Base-by-base conservation (phyloP, 2,888 invertebrate species). In the Platycnemis pennipes region DNA sequence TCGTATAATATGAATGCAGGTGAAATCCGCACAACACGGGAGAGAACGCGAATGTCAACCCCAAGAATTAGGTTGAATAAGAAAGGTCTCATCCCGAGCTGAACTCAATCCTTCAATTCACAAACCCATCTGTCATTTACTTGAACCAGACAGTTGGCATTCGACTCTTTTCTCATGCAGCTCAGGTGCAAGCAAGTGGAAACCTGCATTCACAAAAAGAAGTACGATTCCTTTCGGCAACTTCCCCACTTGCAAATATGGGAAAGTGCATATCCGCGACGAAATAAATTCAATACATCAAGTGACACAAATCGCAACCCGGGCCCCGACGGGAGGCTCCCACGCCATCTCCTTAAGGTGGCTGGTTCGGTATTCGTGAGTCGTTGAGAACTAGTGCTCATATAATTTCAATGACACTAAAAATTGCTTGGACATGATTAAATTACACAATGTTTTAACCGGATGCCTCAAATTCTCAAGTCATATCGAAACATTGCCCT, bases 121-220 rank as follows among this genome's bases (percentile, higher is more conserved):
- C 49, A 31, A 7, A 13, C 19, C 53, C 88, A 31, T n/a, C 49
- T 13, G 3, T 31, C 46, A 53, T 44, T 8, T n/a, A 22, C 31
- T 56, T 91, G 91, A 91, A 63, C 91, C 91, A 91, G 91, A 69
- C 91, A 63, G 44, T 45, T 91, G 77, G 77, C 77, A 77, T 37
- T 37, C 77, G 11, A 37, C 37, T 77, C 77, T 37, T n/a, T 77
- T 37, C 11, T 4, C n/a, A 77, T 77, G 77, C 77, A 77, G 77
- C 37, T 77, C 77, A 77, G 77, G 77, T 37, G 37, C 77, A 77
- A 31, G 77, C 77, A 26, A n/a, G 77, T 37, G 37, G 37, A 77
- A 77, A 77, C 77, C 37, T 77, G 77, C 77, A 37, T 77, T 77
- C 31, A 26, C n/a, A 77, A 77, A 77, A 77, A 77, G 26, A 13